Percentiles rank a stretch among this genome's conserved stretches.
Evolutionary conservation across 2,888 invertebrate species (phyloP).

Genomic region (Furcula furcula): DNA sequence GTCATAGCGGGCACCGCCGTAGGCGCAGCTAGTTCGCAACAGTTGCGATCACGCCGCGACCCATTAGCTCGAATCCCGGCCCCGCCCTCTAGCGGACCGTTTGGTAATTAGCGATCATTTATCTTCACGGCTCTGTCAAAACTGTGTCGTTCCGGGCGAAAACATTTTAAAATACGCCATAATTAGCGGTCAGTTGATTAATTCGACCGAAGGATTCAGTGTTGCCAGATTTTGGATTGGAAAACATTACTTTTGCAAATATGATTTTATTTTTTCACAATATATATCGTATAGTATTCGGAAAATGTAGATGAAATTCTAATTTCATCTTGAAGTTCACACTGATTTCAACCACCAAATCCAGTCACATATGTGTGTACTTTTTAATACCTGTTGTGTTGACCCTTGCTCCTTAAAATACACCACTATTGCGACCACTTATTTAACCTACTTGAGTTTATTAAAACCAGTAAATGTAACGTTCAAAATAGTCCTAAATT

Average conservation of each 20-base stretch:
- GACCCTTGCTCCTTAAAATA: too few species aligned
- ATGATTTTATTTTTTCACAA: too few species aligned
- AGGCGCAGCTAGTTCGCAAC: constrained; percentile 9
- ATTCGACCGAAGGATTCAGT: constrained; percentile 44
- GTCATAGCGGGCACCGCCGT: constrained; percentile 1
- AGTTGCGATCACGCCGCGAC: constrained; percentile 24
- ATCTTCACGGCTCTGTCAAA: constrained; percentile 75
- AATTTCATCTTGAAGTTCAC: too few species aligned
- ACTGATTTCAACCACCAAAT: too few species aligned
- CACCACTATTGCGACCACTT: too few species aligned
- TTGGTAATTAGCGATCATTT: constrained; percentile 70
- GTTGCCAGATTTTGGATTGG: constrained; percentile 16
- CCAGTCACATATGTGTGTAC: too few species aligned
- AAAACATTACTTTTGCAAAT: too few species aligned
- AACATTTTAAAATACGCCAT: constrained; percentile 70
- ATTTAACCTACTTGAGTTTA: too few species aligned
- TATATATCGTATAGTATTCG: too few species aligned
- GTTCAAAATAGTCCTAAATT: constrained; percentile 1
- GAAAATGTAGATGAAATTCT: too few species aligned
- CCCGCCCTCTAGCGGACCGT: constrained; percentile 49
- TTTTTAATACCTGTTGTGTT: too few species aligned
- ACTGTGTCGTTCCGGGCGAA: constrained; percentile 68
- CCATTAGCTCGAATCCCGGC: constrained; percentile 30
- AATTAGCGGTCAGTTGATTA: constrained; percentile 66
- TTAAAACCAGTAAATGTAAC: too few species aligned